Base-by-base conservation (phyloP, 2,113 vertebrate genomes). In the Raphicerus campestris region DNA sequence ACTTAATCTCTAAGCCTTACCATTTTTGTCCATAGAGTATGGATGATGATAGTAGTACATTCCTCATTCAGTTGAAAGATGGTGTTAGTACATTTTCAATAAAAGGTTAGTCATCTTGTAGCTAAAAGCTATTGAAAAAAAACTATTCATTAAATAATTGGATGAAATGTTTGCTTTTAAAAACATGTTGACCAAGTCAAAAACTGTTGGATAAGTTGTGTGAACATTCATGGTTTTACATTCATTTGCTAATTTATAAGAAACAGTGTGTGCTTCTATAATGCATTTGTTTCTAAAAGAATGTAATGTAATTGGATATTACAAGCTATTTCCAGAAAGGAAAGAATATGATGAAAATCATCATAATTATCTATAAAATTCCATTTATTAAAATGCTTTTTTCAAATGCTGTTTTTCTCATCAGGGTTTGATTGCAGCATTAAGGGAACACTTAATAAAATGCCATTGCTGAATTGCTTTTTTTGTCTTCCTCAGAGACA, bases 101-200 rank as follows among this genome's bases (percentile, higher is more conserved):
- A 92, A 89, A 78, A 93, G 32, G 45, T 84, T 89, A 63, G 14
- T 94, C 91, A 24, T 84, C 32, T 89, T 89, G 1, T 89, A 89
- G 75, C 80, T 75, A 75, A 92, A 85, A 94, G 35, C 53, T 91
- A 51, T 87, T 53, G 45, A 51, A 93, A 87, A 91, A 94, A 45
- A 1, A 6, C 24, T 61, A 3, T 26, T 92, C 13, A 39, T 93
- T 87, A 90, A 42, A 47, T 80, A 30, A 89, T 26, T 87, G 61
- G 92, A 49, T 73, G 42, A 95, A 94, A 82, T 70, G 10, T 56
- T 83, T 95, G 80, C 30, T 90, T 94, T 94, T 84, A 78, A 87
- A 94, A 96, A 51, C 9, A 22, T 58, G 42, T n/a, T 85, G 28
- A 94, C 51, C 16, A 55, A 75, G 22, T 93, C n/a, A 90, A 39